phyloP scores from a whole-genome alignment of 2,797 vertebrate species.

The Lepus townsendii region DNA sequence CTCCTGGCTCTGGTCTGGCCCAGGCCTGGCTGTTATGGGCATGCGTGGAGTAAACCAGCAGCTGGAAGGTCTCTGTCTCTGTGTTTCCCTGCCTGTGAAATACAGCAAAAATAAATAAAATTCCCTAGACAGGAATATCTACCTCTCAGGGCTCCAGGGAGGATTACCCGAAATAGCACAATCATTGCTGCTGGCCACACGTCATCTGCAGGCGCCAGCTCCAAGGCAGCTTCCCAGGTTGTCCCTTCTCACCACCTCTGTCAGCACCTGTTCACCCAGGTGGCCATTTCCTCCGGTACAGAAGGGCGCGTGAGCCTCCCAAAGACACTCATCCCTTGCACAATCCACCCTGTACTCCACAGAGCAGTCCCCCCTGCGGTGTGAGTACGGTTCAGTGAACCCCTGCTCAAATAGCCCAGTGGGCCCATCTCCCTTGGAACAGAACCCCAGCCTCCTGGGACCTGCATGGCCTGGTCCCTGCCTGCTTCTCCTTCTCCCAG shows the following conservation, averaged over 20 bases:
- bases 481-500: neutral
- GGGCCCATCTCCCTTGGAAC: too few relatives aligned
- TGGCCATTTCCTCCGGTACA: neutral
- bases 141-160: neutral
- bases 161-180: neutral
- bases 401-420: neutral
- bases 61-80: too few relatives aligned
- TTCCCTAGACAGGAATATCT: neutral
- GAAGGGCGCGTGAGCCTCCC: rapidly evolving
- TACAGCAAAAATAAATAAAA: neutral
- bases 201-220: neutral
- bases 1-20: too few relatives aligned
- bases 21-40: too few relatives aligned
- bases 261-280: neutral
- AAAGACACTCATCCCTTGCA: rapidly evolving
- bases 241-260: neutral
- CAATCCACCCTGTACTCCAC: neutral
- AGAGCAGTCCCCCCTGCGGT: too few relatives aligned
- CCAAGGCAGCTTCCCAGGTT: neutral
- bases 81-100: too few relatives aligned
- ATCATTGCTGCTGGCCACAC: neutral
- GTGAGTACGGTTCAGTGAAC: too few relatives aligned
- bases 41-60: too few relatives aligned
- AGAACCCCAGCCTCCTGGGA: neutral
- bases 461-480: rapidly evolving